phyloP scores from a whole-genome alignment of 2,888 invertebrate species.

The Agrochola lota region DNA sequence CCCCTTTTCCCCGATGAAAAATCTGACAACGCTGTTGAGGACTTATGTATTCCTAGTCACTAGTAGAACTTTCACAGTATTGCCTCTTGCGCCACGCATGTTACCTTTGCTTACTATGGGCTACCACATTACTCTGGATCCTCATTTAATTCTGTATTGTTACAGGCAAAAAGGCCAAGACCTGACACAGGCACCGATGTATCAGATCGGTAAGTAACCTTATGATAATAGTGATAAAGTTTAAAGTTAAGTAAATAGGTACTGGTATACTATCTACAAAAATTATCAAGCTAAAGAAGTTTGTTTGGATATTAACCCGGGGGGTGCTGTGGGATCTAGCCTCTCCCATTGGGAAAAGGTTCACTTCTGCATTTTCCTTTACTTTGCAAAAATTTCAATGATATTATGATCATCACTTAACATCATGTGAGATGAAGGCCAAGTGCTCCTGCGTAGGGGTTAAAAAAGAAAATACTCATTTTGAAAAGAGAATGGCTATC shows the following conservation, averaged over 20 bases:
- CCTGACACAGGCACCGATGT: conserved; percentile 92
- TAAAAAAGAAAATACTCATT: too few species aligned
- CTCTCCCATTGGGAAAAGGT: background rate
- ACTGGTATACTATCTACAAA: background rate
- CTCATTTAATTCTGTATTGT: conserved; percentile 75
- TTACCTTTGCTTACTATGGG: conserved; percentile 19
- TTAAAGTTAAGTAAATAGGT: background rate
- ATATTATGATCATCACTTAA: too few species aligned
- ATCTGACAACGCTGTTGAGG: background rate
- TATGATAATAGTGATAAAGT: conserved; percentile 7
- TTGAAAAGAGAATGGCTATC: too few species aligned
- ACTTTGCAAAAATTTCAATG: background rate
- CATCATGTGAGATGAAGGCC: too few species aligned
- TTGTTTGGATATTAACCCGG: background rate
- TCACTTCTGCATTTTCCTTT: background rate
- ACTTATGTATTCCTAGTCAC: background rate
- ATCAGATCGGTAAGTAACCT: conserved; percentile 91
- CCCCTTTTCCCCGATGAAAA: too few species aligned
- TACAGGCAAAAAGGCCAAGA: conserved; percentile 93
- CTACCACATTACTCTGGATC: conserved; percentile 13
- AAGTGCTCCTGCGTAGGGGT: too few species aligned
- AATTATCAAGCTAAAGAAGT: background rate
- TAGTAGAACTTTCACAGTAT: background rate
- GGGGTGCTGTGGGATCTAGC: too few species aligned
- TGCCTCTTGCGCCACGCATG: conserved; percentile 50